These are phyloP conservation scores for Phengaris alcon DNA, from an alignment of 2,888 invertebrate species.

Conservation along the genomic window DNA sequence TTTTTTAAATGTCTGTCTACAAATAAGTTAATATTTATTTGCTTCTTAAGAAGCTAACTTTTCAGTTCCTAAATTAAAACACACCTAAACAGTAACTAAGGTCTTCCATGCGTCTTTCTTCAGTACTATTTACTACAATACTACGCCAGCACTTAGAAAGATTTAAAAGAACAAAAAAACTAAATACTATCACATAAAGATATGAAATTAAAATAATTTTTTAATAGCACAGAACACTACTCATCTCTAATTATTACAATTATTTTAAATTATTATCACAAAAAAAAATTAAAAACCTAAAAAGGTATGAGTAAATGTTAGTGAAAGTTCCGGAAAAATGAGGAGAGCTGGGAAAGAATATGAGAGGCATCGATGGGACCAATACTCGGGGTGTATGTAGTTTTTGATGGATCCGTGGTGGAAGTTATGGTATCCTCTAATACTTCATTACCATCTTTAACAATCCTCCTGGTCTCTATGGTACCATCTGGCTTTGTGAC, in stretches of 20 bases:
- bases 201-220: no score
- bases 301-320: slow-evolving; percentile 39
- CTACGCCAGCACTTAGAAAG: background rate
- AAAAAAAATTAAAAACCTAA: slow-evolving; percentile 30
- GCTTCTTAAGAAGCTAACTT: no score
- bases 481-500: slow-evolving; percentile 67
- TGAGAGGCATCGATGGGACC: slow-evolving; percentile 50
- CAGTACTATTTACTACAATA: background rate
- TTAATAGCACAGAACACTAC: background rate
- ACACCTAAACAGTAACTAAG: background rate
- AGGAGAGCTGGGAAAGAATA: slow-evolving; percentile 58
- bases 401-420: slow-evolving; percentile 41
- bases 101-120: background rate
- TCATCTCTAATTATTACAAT: background rate
- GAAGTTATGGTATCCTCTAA: slow-evolving; percentile 54
- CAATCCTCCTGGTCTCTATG: slow-evolving; percentile 63
- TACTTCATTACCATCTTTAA: slow-evolving; percentile 66
- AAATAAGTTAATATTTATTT: no score
- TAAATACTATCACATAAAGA: background rate
- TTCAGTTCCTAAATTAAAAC: no score
- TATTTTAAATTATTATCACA: slow-evolving; percentile 34
- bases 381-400: slow-evolving; percentile 47
- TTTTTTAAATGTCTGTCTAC: no score
- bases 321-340: slow-evolving; percentile 62
- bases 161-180: background rate